Evolutionary conservation across 2,797 vertebrate genomes (phyloP).

Genomic region (Margarornis squamiger): DNA sequence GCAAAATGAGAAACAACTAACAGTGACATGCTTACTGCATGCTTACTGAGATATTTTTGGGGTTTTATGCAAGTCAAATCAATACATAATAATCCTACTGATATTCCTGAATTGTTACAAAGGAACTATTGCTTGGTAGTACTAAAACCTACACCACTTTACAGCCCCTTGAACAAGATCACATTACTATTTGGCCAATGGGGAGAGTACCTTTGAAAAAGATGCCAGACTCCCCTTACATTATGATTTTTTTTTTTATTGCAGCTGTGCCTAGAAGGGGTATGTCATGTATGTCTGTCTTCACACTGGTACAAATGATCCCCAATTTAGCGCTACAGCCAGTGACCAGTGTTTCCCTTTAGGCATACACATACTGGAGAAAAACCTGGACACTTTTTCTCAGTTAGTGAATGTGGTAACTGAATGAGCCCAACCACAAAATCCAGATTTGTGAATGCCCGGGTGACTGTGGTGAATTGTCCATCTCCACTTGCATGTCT

Average conservation of each 20-base stretch:
- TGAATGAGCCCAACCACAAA: background rate
- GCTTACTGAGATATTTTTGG: background rate
- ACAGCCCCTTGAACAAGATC: background rate
- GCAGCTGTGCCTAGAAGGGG: background rate
- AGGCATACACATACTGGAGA: background rate
- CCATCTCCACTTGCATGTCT: background rate
- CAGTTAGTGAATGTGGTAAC: background rate
- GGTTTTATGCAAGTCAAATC: background rate
- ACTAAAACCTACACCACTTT: background rate
- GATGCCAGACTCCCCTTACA: background rate
- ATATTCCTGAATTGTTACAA: background rate
- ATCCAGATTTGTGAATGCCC: background rate
- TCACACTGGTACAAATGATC: background rate
- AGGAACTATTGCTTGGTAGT: background rate
- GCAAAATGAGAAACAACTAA: background rate
- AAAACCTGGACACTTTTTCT: background rate
- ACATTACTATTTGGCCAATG: background rate
- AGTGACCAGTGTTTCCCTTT: background rate
- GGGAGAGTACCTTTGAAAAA: background rate
- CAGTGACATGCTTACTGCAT: rapidly evolving
- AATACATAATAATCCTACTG: background rate
- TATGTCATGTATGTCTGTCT: background rate
- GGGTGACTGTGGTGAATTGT: background rate
- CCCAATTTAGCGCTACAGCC: background rate
- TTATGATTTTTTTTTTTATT: background rate